Evolutionary conservation across 2,113 vertebrate species (phyloP), one percentile per base, ranked within the genome.

Genomic region (Symphodus melops): DNA sequence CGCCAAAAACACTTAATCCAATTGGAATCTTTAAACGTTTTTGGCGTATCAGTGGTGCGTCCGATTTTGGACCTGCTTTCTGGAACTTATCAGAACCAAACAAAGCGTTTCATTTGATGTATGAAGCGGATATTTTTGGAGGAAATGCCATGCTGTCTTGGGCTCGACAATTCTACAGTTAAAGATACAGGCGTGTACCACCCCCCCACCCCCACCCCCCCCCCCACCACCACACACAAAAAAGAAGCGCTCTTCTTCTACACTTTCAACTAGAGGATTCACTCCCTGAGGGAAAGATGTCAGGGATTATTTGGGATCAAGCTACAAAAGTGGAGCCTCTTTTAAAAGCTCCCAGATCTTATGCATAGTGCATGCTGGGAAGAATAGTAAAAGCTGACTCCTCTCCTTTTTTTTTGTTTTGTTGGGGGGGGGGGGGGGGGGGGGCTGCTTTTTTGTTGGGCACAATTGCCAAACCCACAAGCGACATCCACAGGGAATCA

Each of bases 251-350:
- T 28, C n/a, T 33, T 33, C 21, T 20, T 52, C 36, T 4, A 28
- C 55, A 52, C 56, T 57, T 17, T 19, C 8, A 52, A 14, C 20
- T 8, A 36, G 14, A 75, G 44, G 9, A 61, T 41, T 67, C 58
- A 23, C 42, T 67, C 16, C 62, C 72, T 25, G 0, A 0, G 42
- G 70, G 53, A 65, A 52, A 79, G 61, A 79, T 84, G 59, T 76
- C 33, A 52, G 48, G 68, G 78, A 87, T 87, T 85, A 86, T 68
- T 85, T 14, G 19, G 53, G 56, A 63, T 82, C 62, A 46, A 71
- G 53, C 79, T 25, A 63, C 74, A 74, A 72, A 73, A 56, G 71
- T 78, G 53, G 56, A 28, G 19, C 28, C 10, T 0, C 28, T 11
- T 61, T 56, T 42, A 7, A 52, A 59, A 70, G 66, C 42, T 33